Base-by-base conservation (phyloP, 2,888 invertebrate genomes). In the Ashinkailepas kermadecensis region DNA sequence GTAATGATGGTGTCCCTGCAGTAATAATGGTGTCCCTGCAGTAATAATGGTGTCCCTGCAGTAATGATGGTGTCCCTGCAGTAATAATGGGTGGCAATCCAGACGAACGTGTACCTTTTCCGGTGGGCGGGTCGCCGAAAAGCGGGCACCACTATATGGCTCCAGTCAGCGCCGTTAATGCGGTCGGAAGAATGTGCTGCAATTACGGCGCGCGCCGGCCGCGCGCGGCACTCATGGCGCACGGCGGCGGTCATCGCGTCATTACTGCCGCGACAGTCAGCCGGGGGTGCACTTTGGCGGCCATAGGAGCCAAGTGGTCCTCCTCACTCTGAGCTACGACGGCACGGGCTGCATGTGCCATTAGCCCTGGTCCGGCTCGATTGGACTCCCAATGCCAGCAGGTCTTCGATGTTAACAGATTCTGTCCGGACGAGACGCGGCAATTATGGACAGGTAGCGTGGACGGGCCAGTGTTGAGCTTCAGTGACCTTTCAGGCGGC, bases 151-250 rank as follows among this genome's bases (percentile, higher is more conserved):
- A 39, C 39, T 39, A 39, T 39, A 39, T 39, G 39, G 62, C 65
- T n/a, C 23, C 23, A 0, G 23, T 67, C 65, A 10, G 21, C 23
- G 15, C 12, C 2, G 15, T 12, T 25, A 70, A 39, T 70, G 70
- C 13, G 12, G 39, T 39, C 70, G 70, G 70, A 70, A 70, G 23
- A 39, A 39, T 4, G 39, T 13, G 70, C 25, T 10, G 70, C 70
- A 70, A 70, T 70, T 70, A 70, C 13, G 39, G 70, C 70, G 70
- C 70, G 15, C 8, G 39, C 4, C n/a, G 64, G 64, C n/a, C n/a
- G 21, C 21, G 64, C n/a, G 15, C 39, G 70, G 70, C 70, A 70
- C 70, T 70, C 70, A 70, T 15, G 70, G 70, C 70, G 70, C 25
- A 15, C 13, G 13, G 70, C 13, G 67, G 23, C 15, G 12, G 70